Percentiles rank a stretch among this genome's conserved stretches.
Evolutionary conservation across 2,113 vertebrate genomes (phyloP).

Genomic region (Chaetura pelagica): DNA sequence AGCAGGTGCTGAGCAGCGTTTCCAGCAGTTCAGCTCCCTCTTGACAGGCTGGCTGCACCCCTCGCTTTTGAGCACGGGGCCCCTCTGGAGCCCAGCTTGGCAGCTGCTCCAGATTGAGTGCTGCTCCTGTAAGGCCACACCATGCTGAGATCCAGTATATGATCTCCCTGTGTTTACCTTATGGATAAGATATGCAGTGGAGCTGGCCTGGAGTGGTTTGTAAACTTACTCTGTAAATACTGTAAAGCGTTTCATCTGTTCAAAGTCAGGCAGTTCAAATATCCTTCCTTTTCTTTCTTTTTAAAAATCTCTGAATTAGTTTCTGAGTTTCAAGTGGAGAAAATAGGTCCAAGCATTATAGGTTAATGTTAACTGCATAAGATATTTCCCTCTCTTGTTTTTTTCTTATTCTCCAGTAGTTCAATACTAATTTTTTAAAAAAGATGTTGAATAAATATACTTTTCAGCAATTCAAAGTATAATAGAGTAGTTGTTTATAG

Average conservation of each 20-base stretch:
- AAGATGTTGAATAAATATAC: constrained; percentile 31
- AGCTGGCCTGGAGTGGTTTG: not conserved
- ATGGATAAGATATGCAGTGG: not conserved
- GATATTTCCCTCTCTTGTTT: constrained; percentile 16
- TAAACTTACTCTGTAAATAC: constrained; percentile 2
- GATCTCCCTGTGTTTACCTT: not conserved
- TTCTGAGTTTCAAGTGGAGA: not conserved
- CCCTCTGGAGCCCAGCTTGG: not conserved
- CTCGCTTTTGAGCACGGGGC: rapidly evolving
- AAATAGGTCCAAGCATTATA: not conserved
- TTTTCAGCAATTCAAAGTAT: not conserved
- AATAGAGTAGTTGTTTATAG: constrained; percentile 23
- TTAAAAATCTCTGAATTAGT: not conserved
- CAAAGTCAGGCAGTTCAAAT: not conserved
- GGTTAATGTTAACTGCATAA: constrained; percentile 23
- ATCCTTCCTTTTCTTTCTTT: not conserved
- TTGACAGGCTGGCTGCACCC: rapidly evolving
- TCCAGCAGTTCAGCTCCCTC: not conserved
- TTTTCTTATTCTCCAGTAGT: not conserved
- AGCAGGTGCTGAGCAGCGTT: not conserved
- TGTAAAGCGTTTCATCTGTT: constrained; percentile 7
- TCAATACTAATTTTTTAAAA: no score
- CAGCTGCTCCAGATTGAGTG: not conserved
- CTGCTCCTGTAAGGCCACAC: not conserved
- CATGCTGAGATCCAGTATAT: not conserved